Conservation (phyloP, 2,797 vertebrate genomes). For the Avahi laniger region DNA sequence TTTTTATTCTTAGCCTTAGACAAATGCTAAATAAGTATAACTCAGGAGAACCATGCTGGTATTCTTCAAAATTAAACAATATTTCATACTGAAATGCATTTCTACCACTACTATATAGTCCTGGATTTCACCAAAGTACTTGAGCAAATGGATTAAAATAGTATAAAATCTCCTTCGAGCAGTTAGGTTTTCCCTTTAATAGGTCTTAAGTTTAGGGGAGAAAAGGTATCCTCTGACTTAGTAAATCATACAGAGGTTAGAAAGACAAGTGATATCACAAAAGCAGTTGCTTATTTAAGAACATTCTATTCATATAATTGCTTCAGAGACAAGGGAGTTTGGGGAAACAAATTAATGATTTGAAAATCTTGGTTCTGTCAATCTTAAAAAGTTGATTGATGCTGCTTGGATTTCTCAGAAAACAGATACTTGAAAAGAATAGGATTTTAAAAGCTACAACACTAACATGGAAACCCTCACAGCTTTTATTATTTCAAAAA, state of each 20-base stretch:
- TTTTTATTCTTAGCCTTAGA: background rate
- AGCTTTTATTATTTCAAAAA: conserved; percentile 18
- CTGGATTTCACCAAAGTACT: background rate
- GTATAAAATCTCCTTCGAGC: background rate
- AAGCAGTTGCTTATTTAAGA: conserved; percentile 24
- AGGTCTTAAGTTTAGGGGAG: background rate
- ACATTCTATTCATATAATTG: background rate
- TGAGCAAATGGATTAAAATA: conserved; percentile 19
- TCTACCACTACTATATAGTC: background rate
- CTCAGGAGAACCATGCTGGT: background rate
- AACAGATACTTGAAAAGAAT: conserved; percentile 24
- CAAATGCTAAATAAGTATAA: conserved; percentile 3
- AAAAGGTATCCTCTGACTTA: conserved; percentile 1
- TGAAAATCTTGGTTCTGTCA: background rate
- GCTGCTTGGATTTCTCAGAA: background rate
- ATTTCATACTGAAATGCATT: conserved; percentile 23
- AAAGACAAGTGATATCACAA: conserved; percentile 47
- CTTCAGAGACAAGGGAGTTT: background rate
- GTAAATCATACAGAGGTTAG: background rate
- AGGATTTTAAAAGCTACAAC: conserved; percentile 43
- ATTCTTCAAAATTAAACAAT: conserved; percentile 44
- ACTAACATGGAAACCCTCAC: conserved; percentile 2
- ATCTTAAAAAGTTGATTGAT: conserved; percentile 38
- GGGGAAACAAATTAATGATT: background rate
- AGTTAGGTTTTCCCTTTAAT: background rate